A percentile compares a stretch with the other conserved stretches of the same genome.
Conservation (phyloP, 2,888 invertebrate species). For the Tubulanus polymorphus region DNA sequence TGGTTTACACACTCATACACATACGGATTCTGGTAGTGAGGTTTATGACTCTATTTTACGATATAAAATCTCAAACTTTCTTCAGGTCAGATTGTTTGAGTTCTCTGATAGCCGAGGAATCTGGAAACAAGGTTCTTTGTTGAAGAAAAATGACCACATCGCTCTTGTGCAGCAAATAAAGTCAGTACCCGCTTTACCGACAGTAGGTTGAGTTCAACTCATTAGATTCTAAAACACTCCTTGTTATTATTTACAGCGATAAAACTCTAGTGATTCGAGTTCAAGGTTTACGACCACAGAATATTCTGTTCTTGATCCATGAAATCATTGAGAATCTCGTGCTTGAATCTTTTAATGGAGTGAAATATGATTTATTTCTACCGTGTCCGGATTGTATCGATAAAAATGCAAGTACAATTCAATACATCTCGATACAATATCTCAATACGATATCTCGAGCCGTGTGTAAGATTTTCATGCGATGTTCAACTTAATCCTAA, state of each 20-base stretch:
- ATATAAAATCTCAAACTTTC: conserved; percentile 8
- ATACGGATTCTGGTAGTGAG: no score
- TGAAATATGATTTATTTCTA: conserved; percentile 19
- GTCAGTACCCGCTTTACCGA: conserved; percentile 6
- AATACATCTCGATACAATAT: no score
- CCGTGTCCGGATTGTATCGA: conserved; percentile 22
- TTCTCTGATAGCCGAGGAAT: conserved; percentile 13
- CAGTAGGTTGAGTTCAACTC: not conserved
- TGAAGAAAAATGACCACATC: conserved; percentile 19
- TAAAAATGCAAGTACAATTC: conserved; percentile 30
- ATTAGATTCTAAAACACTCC: not conserved
- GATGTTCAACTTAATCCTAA: no score
- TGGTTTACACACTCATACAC: no score
- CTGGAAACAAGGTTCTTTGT: conserved; percentile 23
- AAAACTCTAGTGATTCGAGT: conserved; percentile 11
- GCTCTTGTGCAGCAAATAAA: conserved; percentile 21
- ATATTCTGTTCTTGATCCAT: conserved; percentile 22
- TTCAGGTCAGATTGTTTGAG: conserved; percentile 16
- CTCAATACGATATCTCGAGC: no score
- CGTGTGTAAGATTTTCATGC: no score
- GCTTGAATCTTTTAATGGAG: conserved; percentile 22
- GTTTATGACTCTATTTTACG: no score
- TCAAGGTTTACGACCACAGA: conserved; percentile 19
- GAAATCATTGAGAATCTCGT: conserved; percentile 21
- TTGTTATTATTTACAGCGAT: conserved; percentile 6